These are phyloP conservation scores for Sebastes jordani DNA, from an alignment of 2,797 vertebrate genomes.

Conservation along the genomic window DNA sequence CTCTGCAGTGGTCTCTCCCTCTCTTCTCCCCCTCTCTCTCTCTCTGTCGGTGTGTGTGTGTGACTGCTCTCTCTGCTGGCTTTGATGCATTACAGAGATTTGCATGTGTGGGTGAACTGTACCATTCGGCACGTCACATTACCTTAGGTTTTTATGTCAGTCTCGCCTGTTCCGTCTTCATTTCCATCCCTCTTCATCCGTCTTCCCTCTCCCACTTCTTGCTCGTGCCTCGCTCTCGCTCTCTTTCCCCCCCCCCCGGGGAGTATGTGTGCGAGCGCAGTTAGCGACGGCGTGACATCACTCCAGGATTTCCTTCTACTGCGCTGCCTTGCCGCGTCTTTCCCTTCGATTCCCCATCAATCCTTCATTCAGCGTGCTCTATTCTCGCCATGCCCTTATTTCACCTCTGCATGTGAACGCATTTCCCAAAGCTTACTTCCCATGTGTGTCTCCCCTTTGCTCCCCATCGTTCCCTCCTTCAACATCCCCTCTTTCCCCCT, in stretches of 20 bases:
- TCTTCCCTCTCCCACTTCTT: not conserved
- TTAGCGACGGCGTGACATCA: slow-evolving; percentile 70
- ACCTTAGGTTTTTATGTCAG: slow-evolving; percentile 19
- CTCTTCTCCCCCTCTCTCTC: not conserved
- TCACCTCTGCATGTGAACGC: not conserved
- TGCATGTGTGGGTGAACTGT: slow-evolving; percentile 3
- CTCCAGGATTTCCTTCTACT: slow-evolving; percentile 73
- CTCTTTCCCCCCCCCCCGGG: slow-evolving; percentile 9
- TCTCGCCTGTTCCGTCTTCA: not conserved
- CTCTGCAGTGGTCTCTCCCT: slow-evolving; percentile 38
- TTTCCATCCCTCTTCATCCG: slow-evolving; percentile 7
- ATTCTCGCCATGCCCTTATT: not conserved
- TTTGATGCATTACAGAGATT: not conserved
- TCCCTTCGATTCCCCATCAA: not conserved
- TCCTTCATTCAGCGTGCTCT: not conserved
- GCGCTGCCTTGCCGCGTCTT: slow-evolving; percentile 23
- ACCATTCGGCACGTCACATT: not conserved
- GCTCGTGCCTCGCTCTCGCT: slow-evolving; percentile 6
- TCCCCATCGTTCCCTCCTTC: not conserved
- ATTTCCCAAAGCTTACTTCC: not conserved
- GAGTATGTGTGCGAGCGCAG: slow-evolving; percentile 25
- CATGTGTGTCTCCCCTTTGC: not conserved
- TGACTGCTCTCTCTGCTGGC: not conserved
- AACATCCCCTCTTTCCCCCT: not conserved
- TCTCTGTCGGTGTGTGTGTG: slow-evolving; percentile 16